Conservation (phyloP, 2,888 invertebrate species). For the Euphydryas editha region DNA sequence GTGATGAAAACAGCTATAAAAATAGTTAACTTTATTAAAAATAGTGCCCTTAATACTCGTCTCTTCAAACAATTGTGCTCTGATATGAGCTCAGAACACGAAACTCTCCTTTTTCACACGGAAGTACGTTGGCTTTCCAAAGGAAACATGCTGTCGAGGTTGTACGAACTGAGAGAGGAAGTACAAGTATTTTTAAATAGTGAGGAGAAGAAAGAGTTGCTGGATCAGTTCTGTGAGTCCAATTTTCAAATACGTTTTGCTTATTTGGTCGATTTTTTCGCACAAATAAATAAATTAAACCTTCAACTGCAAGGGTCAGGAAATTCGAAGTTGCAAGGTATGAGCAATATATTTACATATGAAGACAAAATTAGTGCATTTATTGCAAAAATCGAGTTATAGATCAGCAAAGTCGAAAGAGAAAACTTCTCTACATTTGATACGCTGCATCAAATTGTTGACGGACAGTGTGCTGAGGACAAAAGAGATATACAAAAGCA, state of each 20-base stretch:
- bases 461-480: neutral
- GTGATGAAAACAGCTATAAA: no score
- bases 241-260: constrained; percentile 20
- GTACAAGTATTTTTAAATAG: constrained; percentile 25
- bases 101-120: no score
- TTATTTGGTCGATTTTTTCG: constrained; percentile 13
- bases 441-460: neutral
- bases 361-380: neutral
- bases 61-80: no score
- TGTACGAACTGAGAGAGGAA: constrained; percentile 25
- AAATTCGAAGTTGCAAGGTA: constrained; percentile 1
- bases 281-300: constrained; percentile 22
- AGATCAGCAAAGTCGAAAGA: neutral
- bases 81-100: no score
- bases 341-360: constrained; percentile 5
- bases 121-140: no score
- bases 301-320: constrained; percentile 39
- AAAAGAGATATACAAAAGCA: neutral
- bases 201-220: constrained; percentile 16
- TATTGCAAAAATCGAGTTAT: constrained; percentile 5
- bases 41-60: no score
- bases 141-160: no score
- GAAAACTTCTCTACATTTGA: constrained; percentile 7
- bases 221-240: constrained; percentile 27
- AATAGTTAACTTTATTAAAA: no score